phyloP scores from a whole-genome alignment of 2,113 vertebrate genomes.

The Solenodon paradoxus region DNA sequence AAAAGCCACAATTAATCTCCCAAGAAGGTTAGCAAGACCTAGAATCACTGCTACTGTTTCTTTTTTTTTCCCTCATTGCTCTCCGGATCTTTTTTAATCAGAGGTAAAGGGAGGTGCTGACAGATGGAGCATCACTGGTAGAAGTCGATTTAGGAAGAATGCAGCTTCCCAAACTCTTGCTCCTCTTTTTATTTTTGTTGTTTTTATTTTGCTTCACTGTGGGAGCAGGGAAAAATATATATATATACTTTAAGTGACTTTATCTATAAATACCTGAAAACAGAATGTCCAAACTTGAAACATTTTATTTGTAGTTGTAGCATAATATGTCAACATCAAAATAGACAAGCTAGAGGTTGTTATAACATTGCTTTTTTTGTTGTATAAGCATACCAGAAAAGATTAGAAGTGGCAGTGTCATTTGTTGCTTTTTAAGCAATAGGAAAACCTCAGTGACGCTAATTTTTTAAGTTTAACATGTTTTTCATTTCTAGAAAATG shows the following conservation, averaged over 20 bases:
- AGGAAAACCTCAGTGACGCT: background rate
- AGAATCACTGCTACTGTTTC: background rate
- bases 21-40: background rate
- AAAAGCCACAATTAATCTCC: background rate
- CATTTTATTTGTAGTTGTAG: conserved; percentile 11
- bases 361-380: background rate
- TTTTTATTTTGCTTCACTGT: background rate
- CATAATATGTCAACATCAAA: conserved; percentile 25
- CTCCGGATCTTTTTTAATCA: background rate
- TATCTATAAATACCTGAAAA: background rate
- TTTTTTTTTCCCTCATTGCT: background rate
- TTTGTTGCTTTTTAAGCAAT: conserved; percentile 32
- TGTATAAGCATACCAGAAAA: background rate
- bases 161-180: background rate
- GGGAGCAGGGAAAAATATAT: background rate
- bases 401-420: background rate
- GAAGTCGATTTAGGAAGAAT: background rate
- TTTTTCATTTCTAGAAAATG: conserved; percentile 15
- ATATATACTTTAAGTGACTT: background rate
- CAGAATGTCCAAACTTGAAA: background rate
- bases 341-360: background rate
- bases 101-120: background rate
- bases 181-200: background rate
- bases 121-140: background rate
- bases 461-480: conserved; percentile 27